Percentiles rank a stretch among this genome's conserved stretches.
These are phyloP conservation scores for Muscidifurax raptorellus DNA, from an alignment of 1,140 invertebrate species.

Conservation along the genomic window DNA sequence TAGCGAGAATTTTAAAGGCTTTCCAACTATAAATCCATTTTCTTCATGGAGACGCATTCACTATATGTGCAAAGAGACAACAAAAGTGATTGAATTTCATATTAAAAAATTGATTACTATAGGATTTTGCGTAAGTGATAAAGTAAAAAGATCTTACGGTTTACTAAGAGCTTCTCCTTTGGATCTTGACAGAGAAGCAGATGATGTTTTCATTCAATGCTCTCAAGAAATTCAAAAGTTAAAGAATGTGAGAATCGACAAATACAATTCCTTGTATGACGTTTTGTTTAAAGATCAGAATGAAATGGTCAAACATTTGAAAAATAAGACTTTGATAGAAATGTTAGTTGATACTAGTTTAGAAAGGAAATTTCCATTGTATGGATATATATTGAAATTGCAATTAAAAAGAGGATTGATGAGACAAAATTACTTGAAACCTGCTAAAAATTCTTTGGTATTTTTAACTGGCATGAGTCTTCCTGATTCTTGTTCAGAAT, in stretches of 20 bases:
- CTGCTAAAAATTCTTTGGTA: slow-evolving; percentile 1
- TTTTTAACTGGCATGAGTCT: background rate
- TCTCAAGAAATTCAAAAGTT: background rate
- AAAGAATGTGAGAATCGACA: background rate
- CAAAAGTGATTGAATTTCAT: too few relatives aligned
- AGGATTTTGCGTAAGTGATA: too few relatives aligned
- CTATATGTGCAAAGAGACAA: too few relatives aligned
- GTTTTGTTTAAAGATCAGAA: background rate
- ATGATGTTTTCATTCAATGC: too few relatives aligned
- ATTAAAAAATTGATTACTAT: too few relatives aligned
- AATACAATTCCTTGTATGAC: background rate
- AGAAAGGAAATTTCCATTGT: background rate
- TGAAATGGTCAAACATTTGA: background rate
- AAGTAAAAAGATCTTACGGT: too few relatives aligned
- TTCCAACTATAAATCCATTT: too few relatives aligned
- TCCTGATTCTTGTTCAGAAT: slow-evolving; percentile 11
- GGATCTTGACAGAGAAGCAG: too few relatives aligned
- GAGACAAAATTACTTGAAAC: background rate
- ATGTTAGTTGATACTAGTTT: background rate
- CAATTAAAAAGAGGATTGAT: slow-evolving; percentile 9
- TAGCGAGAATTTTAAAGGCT: too few relatives aligned
- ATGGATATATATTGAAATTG: slow-evolving; percentile 19
- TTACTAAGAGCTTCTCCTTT: too few relatives aligned
- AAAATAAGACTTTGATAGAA: background rate
- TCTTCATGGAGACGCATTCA: too few relatives aligned